Base-by-base conservation (phyloP, 2,888 invertebrate genomes). In the Bursaphelenchus okinawaensis region DNA sequence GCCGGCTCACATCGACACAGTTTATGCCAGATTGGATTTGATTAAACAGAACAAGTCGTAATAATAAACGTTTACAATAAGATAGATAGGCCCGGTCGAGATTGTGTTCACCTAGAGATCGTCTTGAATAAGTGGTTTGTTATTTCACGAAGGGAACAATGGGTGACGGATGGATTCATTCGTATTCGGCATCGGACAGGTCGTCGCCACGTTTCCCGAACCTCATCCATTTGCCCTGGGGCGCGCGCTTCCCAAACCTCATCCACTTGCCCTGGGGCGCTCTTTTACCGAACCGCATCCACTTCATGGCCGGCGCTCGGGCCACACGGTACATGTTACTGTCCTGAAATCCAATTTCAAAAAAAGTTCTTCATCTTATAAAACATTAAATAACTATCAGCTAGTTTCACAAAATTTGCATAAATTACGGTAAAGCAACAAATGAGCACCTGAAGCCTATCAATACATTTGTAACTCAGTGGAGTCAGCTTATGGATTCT, bases 1-100 rank as follows among this genome's bases (percentile, higher is more conserved):
- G 50, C 69, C 73, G 6, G 73, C 79, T 7, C 68, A 70, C 23
- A 78, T 80, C 57, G 73, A 80, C 58, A 80, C 80, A 12, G 70
- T 75, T 31, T 80, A 75, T 52, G 72, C 70, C 16, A 71, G 55
- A 51, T 51, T 66, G 23, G 66, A 62, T 19, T 24, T 60, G 40
- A 56, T 56, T 40, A 40, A 40, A 40, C 40, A 40, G 6, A 40
- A 40, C 40, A 40, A 40, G 6, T 40, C n/a, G 40, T 40, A 40
- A 40, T 40, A 40, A 40, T 40, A 40, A 40, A 40, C n/a, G n/a
- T n/a, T n/a, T n/a, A n/a, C n/a, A n/a, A n/a, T n/a, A n/a, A n/a
- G n/a, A n/a, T n/a, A n/a, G n/a, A n/a, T n/a, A n/a, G n/a, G n/a
- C n/a, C n/a, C n/a, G 19, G 19, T 9, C 16, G 19, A 40, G 19